phyloP scores from a whole-genome alignment of 2,888 invertebrate species.

The Eupithecia subfuscata region DNA sequence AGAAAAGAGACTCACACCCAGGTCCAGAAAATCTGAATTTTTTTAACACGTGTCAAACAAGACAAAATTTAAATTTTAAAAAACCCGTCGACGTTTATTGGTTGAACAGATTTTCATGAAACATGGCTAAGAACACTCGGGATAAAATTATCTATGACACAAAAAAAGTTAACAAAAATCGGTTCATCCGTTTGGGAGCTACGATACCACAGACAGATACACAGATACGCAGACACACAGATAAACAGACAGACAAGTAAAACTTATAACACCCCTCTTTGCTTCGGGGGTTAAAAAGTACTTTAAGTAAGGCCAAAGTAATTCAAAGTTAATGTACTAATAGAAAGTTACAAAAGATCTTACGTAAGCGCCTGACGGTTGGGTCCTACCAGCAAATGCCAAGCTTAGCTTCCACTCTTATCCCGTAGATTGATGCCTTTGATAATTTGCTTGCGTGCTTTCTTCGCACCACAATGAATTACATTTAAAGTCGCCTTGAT shows the following conservation, averaged over 20 bases:
- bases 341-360: neutral
- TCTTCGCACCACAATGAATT: conserved; percentile 16
- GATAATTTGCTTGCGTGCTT: conserved; percentile 23
- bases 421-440: conserved; percentile 16
- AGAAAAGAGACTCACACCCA: neutral
- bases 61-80: too few species aligned
- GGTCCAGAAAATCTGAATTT: neutral
- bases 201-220: too few species aligned
- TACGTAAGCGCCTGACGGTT: neutral
- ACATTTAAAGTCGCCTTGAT: neutral
- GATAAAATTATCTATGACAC: too few species aligned
- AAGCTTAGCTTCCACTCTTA: conserved; percentile 8
- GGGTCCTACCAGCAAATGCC: conserved; percentile 5
- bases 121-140: too few species aligned
- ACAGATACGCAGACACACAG: too few species aligned
- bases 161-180: too few species aligned
- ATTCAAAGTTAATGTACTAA: neutral
- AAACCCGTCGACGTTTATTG: too few species aligned
- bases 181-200: too few species aligned
- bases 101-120: too few species aligned
- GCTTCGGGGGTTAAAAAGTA: too few species aligned
- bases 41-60: neutral
- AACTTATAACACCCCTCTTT: too few species aligned
- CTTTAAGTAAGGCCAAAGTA: neutral
- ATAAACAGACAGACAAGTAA: too few species aligned